A percentile compares a stretch with the other conserved stretches of the same genome.
These are phyloP conservation scores for Teinopalpus imperialis DNA, from an alignment of 2,888 invertebrate species.

Conservation along the genomic window DNA sequence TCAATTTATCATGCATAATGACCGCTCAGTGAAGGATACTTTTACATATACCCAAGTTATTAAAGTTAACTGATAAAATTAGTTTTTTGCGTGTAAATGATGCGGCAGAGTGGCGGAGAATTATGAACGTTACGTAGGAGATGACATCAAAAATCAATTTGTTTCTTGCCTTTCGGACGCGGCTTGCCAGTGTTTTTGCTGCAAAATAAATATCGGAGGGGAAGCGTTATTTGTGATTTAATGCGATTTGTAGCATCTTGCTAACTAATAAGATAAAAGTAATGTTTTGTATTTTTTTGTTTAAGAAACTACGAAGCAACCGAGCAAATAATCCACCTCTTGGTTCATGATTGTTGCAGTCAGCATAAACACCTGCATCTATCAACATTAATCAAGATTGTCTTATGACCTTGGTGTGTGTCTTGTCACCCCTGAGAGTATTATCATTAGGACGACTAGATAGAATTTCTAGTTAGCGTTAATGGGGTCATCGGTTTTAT, in stretches of 20 bases:
- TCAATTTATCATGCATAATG: slow-evolving; percentile 37
- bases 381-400: too few relatives aligned
- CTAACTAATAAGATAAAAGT: slow-evolving; percentile 5
- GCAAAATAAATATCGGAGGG: slow-evolving; percentile 43
- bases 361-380: too few relatives aligned
- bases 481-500: too few relatives aligned
- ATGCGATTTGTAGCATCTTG: slow-evolving; percentile 34
- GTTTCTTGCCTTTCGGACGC: slow-evolving; percentile 48
- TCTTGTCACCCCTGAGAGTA: too few relatives aligned
- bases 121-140: slow-evolving; percentile 48
- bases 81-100: slow-evolving; percentile 49
- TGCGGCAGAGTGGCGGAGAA: slow-evolving; percentile 42
- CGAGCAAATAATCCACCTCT: too few relatives aligned
- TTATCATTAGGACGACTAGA: too few relatives aligned
- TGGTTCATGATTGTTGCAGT: too few relatives aligned
- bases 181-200: slow-evolving; percentile 42
- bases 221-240: slow-evolving; percentile 47
- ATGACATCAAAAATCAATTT: slow-evolving; percentile 74
- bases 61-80: slow-evolving; percentile 45
- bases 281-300: too few relatives aligned
- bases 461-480: too few relatives aligned
- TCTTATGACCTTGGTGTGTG: too few relatives aligned
- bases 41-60: slow-evolving; percentile 42
- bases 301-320: too few relatives aligned
- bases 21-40: slow-evolving; percentile 40